phyloP scores from a whole-genome alignment of 1,140 invertebrate species.

The Thalassaphorura encarpata region DNA sequence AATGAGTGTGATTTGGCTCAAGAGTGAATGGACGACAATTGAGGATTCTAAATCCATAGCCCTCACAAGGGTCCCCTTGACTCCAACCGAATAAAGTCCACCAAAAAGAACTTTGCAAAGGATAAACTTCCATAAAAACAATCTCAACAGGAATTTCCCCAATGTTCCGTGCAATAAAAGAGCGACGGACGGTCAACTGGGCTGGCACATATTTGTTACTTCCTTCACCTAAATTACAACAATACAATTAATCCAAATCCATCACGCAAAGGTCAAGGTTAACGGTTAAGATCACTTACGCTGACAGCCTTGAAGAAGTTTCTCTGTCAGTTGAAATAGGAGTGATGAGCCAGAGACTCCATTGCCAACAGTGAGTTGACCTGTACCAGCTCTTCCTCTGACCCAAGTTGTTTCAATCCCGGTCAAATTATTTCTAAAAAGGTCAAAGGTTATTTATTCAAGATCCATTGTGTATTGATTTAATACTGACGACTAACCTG shows the following conservation, averaged over 20 bases:
- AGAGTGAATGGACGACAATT: conserved; percentile 74
- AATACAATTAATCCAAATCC: conserved; percentile 20
- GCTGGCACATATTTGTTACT: conserved; percentile 41
- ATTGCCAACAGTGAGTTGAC: conserved; percentile 84
- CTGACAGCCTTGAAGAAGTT: conserved; percentile 72
- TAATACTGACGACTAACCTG: neutral
- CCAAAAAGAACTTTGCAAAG: conserved; percentile 29
- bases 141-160: conserved; percentile 66
- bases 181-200: conserved; percentile 66
- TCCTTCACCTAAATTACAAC: conserved; percentile 42
- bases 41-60: conserved; percentile 74
- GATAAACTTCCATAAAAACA: conserved; percentile 24
- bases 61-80: conserved; percentile 64
- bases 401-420: conserved; percentile 75
- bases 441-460: neutral
- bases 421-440: conserved; percentile 79
- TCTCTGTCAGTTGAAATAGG: conserved; percentile 72
- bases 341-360: conserved; percentile 64
- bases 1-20: conserved; percentile 66
- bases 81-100: too few species aligned
- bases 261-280: conserved; percentile 8
- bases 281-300: conserved; percentile 41
- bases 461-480: neutral
- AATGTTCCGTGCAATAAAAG: conserved; percentile 78
- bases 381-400: conserved; percentile 67